phyloP scores from a whole-genome alignment of 2,888 invertebrate genomes.

The Heliconius hortense region DNA sequence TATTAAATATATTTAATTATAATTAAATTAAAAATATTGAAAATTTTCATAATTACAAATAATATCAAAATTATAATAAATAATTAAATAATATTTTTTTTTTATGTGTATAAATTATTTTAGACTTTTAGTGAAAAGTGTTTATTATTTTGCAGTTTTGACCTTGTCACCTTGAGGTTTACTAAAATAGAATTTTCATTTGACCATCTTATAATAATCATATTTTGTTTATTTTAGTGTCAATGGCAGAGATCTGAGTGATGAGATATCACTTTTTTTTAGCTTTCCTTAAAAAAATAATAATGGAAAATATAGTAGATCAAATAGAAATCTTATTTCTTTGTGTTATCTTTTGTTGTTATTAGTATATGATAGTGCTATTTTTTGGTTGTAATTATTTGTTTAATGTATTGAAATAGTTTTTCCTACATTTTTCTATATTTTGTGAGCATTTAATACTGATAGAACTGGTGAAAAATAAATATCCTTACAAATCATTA shows the following conservation, averaged over 20 bases:
- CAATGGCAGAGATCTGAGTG: neutral
- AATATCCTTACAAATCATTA: too few species aligned
- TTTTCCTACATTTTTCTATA: neutral
- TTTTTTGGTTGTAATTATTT: too few species aligned
- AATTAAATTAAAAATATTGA: too few species aligned
- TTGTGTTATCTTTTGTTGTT: too few species aligned
- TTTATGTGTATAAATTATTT: too few species aligned
- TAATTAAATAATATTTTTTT: neutral
- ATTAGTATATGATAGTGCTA: too few species aligned
- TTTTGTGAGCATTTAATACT: neutral
- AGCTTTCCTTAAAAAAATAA: neutral
- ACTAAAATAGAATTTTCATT: slow-evolving; percentile 10
- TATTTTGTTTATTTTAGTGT: neutral
- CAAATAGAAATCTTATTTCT: too few species aligned
- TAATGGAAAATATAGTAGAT: too few species aligned
- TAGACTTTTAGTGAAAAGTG: neutral
- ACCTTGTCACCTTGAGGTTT: slow-evolving; percentile 26
- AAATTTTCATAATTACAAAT: too few species aligned
- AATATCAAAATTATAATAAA: too few species aligned
- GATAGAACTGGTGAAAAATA: too few species aligned
- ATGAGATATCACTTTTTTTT: neutral
- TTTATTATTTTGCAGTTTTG: neutral
- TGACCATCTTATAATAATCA: neutral
- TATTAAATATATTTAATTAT: neutral
- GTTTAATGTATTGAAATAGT: neutral